Evolutionary conservation across 2,888 invertebrate genomes (phyloP), one percentile per base, ranked within the genome.

Genomic region (Pollenia griseotomentosa): DNA sequence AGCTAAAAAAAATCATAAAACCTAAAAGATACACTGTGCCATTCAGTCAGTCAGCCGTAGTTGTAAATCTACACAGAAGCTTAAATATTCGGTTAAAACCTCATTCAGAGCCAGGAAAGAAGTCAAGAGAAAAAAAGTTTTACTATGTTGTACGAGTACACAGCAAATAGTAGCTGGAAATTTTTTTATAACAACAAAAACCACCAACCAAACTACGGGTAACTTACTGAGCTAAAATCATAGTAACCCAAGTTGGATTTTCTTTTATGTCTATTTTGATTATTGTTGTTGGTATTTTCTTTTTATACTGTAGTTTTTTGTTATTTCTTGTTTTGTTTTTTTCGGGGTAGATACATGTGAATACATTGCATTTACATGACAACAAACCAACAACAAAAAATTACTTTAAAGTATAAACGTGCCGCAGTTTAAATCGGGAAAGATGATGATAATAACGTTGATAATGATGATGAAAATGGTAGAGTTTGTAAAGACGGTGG

Each of bases 331-430:
- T 82, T 33, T 16, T 59, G 12, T 53, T 68, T 57, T 79, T 55
- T 42, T 79, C 55, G 51, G 11, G 48, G 46, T 55, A 44, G 59
- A 48, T 70, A 48, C 61, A 86, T 83, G 86, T 83, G 83, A 86
- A 83, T 77, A 87, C 81, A 81, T 70, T 78, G 84, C 57, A 82
- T 84, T 84, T 81, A 84, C 87, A 87, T 84, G 84, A 84, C 81
- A 84, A 82, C 40, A 65, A 71, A 74, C 57, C 75, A 80, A 71
- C 83, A 84, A 74, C 68, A 82, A 74, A 80, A 65, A 78, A 84
- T 87, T 74, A 78, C 51, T 84, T 75, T 63, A 68, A 78, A 78
- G 82, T 74, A 82, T 70, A 87, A 87, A 87, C 84, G 68, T 84
- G 81, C 87, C 87, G 81, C 84, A 63, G 61, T 80, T 87, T 78